These are phyloP conservation scores for Wasmannia auropunctata DNA, from an alignment of 1,140 invertebrate genomes.

Conservation along the genomic window DNA sequence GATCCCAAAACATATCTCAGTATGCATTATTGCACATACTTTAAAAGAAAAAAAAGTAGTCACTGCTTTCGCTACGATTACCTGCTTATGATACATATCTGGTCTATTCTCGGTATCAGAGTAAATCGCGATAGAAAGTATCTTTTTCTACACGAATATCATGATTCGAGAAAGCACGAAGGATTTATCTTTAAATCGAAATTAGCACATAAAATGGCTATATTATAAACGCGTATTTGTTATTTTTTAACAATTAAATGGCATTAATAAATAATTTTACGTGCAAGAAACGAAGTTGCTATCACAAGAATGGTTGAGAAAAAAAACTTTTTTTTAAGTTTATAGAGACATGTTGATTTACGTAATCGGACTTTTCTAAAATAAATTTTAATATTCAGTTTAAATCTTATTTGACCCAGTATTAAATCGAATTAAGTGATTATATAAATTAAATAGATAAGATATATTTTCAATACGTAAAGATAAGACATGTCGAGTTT, in stretches of 20 bases:
- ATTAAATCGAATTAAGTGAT: constrained; percentile 29
- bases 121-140: constrained; percentile 42
- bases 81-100: constrained; percentile 24
- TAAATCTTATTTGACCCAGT: constrained; percentile 21
- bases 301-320: background rate
- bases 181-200: background rate
- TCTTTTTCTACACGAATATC: background rate
- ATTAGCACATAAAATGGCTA: background rate
- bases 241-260: background rate
- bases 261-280: background rate
- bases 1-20: background rate
- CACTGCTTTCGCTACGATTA: constrained; percentile 46
- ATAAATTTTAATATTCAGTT: constrained; percentile 10
- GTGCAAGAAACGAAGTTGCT: background rate
- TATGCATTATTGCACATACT: background rate
- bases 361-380: background rate
- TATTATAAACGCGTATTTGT: constrained; percentile 4
- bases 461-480: constrained; percentile 25
- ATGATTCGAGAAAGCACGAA: constrained; percentile 18
- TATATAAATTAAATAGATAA: constrained; percentile 40
- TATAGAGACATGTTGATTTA: background rate
- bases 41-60: background rate
- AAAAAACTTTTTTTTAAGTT: background rate
- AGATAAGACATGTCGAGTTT: constrained; percentile 18
- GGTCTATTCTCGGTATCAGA: constrained; percentile 9